phyloP scores from a whole-genome alignment of 1,140 invertebrate species.

The Drosophila subobscura region DNA sequence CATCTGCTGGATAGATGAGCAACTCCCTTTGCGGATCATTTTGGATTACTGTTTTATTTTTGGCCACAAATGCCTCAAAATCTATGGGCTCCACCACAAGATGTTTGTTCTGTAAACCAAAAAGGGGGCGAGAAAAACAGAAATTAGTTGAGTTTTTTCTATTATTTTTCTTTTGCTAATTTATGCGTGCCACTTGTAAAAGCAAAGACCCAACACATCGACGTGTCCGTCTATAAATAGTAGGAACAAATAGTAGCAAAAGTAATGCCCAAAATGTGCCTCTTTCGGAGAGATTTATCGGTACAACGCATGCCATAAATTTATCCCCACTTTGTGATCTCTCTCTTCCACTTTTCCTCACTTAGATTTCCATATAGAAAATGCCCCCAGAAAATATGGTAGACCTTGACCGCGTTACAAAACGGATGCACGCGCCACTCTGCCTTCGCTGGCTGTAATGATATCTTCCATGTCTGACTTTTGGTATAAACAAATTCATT shows the following conservation, averaged over 20 bases:
- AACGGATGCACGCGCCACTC: slow-evolving; percentile 7
- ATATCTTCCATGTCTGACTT: slow-evolving; percentile 53
- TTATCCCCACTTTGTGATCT: slow-evolving; percentile 61
- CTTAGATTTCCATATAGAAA: neutral
- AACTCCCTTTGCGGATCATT: slow-evolving; percentile 96
- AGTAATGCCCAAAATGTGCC: slow-evolving; percentile 32
- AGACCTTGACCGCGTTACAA: slow-evolving; percentile 75
- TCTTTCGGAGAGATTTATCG: slow-evolving; percentile 63
- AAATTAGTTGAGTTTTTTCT: slow-evolving; percentile 9
- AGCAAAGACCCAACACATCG: slow-evolving; percentile 32
- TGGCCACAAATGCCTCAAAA: slow-evolving; percentile 94
- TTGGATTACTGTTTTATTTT: slow-evolving; percentile 95
- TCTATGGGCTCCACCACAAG: slow-evolving; percentile 93
- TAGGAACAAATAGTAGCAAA: neutral
- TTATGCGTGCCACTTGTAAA: slow-evolving; percentile 76
- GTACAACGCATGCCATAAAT: slow-evolving; percentile 68
- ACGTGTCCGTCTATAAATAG: slow-evolving; percentile 41
- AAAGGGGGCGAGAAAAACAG: neutral
- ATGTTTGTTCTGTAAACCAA: slow-evolving; percentile 88
- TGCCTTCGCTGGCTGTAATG: slow-evolving; percentile 34
- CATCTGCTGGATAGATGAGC: slow-evolving; percentile 94
- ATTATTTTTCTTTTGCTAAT: slow-evolving; percentile 63
- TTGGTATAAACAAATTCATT: slow-evolving; percentile 70
- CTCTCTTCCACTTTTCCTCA: neutral
- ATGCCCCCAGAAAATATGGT: neutral